phyloP scores from a whole-genome alignment of 2,113 vertebrate species.

The Pseudonaja textilis region DNA sequence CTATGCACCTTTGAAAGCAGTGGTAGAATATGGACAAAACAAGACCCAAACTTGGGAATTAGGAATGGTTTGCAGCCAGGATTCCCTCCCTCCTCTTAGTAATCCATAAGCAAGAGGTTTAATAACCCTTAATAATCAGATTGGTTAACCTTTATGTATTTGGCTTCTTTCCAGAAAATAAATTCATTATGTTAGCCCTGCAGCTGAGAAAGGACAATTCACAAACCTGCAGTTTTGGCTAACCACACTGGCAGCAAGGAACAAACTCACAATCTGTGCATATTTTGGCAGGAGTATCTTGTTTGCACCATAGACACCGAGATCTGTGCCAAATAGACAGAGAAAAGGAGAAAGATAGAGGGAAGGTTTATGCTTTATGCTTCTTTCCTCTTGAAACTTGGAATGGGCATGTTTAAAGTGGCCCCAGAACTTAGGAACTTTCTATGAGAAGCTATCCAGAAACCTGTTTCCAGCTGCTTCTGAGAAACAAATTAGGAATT shows the following conservation, averaged over 20 bases:
- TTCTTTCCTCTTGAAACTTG: not conserved
- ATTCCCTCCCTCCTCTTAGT: not conserved
- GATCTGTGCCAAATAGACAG: not conserved
- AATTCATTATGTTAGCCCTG: not conserved
- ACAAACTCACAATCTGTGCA: not conserved
- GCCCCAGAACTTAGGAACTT: not conserved
- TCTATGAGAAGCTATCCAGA: too few species aligned
- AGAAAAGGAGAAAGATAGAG: not conserved
- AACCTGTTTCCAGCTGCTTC: not conserved
- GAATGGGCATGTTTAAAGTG: not conserved
- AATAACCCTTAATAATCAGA: not conserved
- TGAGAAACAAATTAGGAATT: not conserved
- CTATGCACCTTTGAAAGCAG: not conserved
- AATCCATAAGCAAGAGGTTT: slow-evolving; percentile 2
- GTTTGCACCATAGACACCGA: not conserved
- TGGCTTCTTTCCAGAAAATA: not conserved
- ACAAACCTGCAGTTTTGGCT: accelerated
- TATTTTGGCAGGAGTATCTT: not conserved
- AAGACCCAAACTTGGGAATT: not conserved
- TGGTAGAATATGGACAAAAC: not conserved
- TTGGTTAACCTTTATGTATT: not conserved
- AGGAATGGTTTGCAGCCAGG: not conserved
- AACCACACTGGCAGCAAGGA: not conserved
- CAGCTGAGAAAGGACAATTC: not conserved
- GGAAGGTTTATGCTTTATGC: not conserved